Base-by-base conservation (phyloP, 2,797 vertebrate species). In the Uromys caudimaculatus region DNA sequence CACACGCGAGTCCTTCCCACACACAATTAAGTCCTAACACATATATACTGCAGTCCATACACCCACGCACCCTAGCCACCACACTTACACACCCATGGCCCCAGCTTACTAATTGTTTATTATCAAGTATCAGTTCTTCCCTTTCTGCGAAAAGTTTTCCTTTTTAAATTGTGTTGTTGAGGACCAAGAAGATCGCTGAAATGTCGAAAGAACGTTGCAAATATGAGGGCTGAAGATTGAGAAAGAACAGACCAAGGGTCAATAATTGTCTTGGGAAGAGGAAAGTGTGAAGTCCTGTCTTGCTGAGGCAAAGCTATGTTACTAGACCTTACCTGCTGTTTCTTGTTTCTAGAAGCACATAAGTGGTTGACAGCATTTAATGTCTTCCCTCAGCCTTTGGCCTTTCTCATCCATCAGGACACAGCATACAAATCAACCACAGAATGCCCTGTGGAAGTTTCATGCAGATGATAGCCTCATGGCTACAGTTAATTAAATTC, bases 371-470 rank as follows among this genome's bases (percentile, higher is more conserved):
- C 23, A 16, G 3, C 6, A 6, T 62, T 85, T 67, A 54, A 38
- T 62, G 10, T 89, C 67, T 94, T 58, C 47, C 54, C 24, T 67
- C 88, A 69, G 23, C 8, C 50, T 92, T 76, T 84, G 38, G 5
- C 69, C 6, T 89, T 93, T 91, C 29, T 62, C 13, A 58, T 71
- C 9, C 24, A n/a, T 21, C 44, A 35, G 23, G 11, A 54, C 47
- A 71, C 35, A 56, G 54, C 29, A 41, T 13, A 75, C 35, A 89
- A 54, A 73, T 17, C 82, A 1, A 8, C 89, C 38, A 90, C 0
- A 58, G 69, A 89, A 79, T 56, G 17, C 93, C 78, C 67, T 69
- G 12, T 24, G 90, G 62, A 95, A 16, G 78, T 64, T 96, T 92
- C 41, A 54, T 77, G n/a, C 19, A 62, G 27, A 1, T 84, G 76